Evolutionary conservation across 1,140 invertebrate species (phyloP).

Genomic region (Paralvinella palmiformis): DNA sequence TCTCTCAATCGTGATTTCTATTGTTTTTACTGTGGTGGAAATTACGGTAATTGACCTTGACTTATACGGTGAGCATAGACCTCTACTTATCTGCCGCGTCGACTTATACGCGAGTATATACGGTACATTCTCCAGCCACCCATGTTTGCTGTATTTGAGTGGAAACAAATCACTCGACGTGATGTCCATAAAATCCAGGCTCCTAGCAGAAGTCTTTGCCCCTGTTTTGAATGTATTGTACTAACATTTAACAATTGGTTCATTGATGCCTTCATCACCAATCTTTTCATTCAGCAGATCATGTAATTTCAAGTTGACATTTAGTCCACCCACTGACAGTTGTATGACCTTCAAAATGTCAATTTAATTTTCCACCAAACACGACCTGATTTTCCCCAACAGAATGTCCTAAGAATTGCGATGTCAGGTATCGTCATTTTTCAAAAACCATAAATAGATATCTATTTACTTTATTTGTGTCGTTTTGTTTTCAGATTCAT

Average conservation of each 20-base stretch:
- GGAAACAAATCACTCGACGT: conserved; percentile 1
- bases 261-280: too few species aligned
- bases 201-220: conserved; percentile 10
- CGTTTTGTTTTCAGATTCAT: conserved; percentile 23
- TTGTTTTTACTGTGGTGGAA: too few species aligned
- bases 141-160: conserved; percentile 11
- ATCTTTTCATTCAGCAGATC: too few species aligned
- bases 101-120: too few species aligned
- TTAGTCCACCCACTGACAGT: too few species aligned
- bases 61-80: too few species aligned
- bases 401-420: conserved; percentile 21
- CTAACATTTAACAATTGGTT: too few species aligned
- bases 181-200: conserved; percentile 16
- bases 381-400: conserved; percentile 17
- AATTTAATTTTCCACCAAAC: conserved; percentile 9
- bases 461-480: conserved; percentile 27
- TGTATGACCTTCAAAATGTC: conserved; percentile 13
- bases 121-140: conserved; percentile 21
- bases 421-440: conserved; percentile 16
- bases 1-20: too few species aligned
- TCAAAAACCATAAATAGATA: conserved; percentile 21
- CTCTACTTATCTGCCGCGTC: too few species aligned
- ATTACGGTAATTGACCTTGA: too few species aligned
- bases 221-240: too few species aligned
- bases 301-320: too few species aligned